A percentile compares a stretch with the other conserved stretches of the same genome.
These are phyloP conservation scores for Ypsolopha scabrella DNA, from an alignment of 2,888 invertebrate species.

Conservation along the genomic window DNA sequence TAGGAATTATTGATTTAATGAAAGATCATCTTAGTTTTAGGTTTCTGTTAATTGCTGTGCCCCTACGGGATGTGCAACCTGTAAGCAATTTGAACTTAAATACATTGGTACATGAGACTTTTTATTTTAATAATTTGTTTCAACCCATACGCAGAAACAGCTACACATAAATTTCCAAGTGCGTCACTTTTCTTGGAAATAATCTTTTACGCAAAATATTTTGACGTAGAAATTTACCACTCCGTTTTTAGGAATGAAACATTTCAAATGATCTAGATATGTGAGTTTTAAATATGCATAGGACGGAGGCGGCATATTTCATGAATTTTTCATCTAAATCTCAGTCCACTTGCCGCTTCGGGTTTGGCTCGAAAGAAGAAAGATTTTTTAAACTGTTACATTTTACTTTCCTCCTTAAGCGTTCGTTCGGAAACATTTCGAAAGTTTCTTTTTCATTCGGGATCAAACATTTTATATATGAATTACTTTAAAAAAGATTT, in stretches of 20 bases:
- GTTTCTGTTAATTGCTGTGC: no score
- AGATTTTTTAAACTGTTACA: neutral
- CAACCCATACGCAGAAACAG: no score
- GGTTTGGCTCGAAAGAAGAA: neutral
- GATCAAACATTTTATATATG: neutral
- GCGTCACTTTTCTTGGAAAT: no score
- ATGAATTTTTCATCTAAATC: constrained; percentile 19
- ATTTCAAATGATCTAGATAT: constrained; percentile 5
- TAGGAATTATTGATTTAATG: no score
- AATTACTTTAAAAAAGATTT: neutral
- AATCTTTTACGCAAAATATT: no score
- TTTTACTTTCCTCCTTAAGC: neutral
- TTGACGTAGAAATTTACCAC: neutral
- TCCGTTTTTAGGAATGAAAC: constrained; percentile 8
- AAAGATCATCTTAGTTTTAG: no score
- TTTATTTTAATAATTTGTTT: no score
- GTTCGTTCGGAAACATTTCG: neutral
- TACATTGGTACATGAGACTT: no score
- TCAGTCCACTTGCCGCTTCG: constrained; percentile 9
- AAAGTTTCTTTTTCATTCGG: neutral
- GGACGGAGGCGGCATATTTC: constrained; percentile 15
- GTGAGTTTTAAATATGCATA: constrained; percentile 12
- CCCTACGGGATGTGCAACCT: no score
- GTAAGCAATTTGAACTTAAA: no score
- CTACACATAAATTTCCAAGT: no score